Evolutionary conservation across 2,113 vertebrate species (phyloP).

Genomic region (Ranitomeya imitator): DNA sequence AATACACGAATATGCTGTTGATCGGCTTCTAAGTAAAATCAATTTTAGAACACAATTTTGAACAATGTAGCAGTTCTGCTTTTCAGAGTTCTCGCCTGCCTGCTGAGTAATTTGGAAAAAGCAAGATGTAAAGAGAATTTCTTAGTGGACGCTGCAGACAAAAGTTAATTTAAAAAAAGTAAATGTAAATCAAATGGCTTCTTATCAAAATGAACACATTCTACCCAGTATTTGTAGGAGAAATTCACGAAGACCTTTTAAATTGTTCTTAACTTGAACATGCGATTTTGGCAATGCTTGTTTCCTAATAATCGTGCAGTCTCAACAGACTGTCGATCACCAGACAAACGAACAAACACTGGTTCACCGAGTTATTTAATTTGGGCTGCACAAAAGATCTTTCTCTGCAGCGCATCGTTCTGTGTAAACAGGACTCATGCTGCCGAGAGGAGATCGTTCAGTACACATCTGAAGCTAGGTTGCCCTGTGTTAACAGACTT

Average conservation of each 20-base stretch:
- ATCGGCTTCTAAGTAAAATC: neutral
- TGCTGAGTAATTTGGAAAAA: neutral
- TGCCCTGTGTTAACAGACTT: neutral
- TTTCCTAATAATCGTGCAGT: too few relatives aligned
- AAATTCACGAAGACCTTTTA: neutral
- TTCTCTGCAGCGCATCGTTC: too few relatives aligned
- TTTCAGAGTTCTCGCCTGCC: neutral
- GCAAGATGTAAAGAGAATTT: neutral
- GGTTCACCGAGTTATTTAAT: too few relatives aligned
- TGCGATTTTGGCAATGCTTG: too few relatives aligned
- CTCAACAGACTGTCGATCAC: too few relatives aligned
- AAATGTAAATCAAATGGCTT: neutral
- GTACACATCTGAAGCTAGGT: too few relatives aligned
- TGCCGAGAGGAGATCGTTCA: too few relatives aligned
- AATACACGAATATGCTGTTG: conserved; percentile 2
- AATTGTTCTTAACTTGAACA: too few relatives aligned
- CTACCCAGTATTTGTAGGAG: neutral
- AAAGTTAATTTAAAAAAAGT: neutral
- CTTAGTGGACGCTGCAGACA: neutral
- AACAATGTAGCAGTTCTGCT: neutral
- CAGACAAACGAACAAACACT: too few relatives aligned
- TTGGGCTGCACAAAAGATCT: too few relatives aligned
- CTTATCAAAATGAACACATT: neutral
- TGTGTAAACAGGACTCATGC: too few relatives aligned
- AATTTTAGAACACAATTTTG: neutral